Evolutionary conservation across 2,113 vertebrate species (phyloP), one percentile per base, ranked within the genome.

Genomic region (Scalopus aquaticus): DNA sequence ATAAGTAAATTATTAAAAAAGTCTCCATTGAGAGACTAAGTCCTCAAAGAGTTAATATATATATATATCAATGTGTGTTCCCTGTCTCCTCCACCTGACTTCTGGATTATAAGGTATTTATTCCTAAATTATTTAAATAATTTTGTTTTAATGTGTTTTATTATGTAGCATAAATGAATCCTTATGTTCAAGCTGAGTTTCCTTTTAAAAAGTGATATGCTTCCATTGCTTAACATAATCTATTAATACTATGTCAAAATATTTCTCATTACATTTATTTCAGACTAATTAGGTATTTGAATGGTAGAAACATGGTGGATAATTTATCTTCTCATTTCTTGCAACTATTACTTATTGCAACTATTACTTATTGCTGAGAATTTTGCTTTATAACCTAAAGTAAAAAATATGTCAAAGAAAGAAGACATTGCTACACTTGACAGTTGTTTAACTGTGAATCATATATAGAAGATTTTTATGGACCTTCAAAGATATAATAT

Each of bases 401-500:
- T 9, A 37, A 70, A 72, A 94, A 83, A 62, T 4, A 77, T 67
- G 84, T 95, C 65, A 76, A 96, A 96, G 88, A 70, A 96, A 95
- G 42, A 84, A 92, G 62, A 82, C 49, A 96, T 95, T 96, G 95
- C 97, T 94, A 74, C 93, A 90, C 90, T n/a, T 95, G 88, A 95
- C 78, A 96, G 89, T 89, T 90, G 76, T 96, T 96, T 89, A 96
- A 93, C 88, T 96, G 74, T 87, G 94, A 91, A 96, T 96, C 96
- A 97, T 92, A 97, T 92, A 95, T 30, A 92, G 82, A 72, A 87
- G 88, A 95, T 79, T 74, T 96, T 90, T 77, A 87, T 82, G 83
- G 81, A 86, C 72, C 80, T 96, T 97, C 95, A 96, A 94, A 97
- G 85, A 96, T 46, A 92, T 90, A 92, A 94, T 91, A 96, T 78